A percentile compares a stretch with the other conserved stretches of the same genome.
Conservation (phyloP, 35 echinoderm and acorn worm genomes). For the Nesometra sesokonis region DNA sequence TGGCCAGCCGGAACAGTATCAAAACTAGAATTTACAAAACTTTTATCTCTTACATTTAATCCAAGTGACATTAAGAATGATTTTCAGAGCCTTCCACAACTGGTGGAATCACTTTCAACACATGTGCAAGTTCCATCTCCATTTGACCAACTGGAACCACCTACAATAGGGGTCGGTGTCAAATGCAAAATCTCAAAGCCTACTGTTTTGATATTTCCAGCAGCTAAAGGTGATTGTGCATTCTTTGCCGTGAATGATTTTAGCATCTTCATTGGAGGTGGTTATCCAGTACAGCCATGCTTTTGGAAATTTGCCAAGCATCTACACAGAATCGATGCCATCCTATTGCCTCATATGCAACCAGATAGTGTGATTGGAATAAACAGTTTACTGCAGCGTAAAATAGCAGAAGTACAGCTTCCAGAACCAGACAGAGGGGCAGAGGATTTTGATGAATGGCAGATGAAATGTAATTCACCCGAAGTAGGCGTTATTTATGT, state of each 20-base stretch:
- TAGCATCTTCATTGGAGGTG: constrained; percentile 92
- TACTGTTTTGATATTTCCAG: constrained; percentile 91
- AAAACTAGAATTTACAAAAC: constrained; percentile 85
- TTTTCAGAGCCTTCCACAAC: constrained; percentile 33
- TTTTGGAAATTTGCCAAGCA: constrained; percentile 99
- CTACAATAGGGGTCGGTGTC: constrained; percentile 91
- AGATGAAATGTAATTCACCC: constrained; percentile 85
- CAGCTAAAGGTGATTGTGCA: constrained; percentile 93
- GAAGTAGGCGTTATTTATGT: constrained; percentile 89
- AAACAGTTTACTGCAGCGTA: constrained; percentile 82
- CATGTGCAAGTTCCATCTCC: constrained; percentile 52
- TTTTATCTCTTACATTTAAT: constrained; percentile 75
- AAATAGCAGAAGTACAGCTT: constrained; percentile 70
- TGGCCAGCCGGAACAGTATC: constrained; percentile 62
- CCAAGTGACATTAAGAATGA: constrained; percentile 83
- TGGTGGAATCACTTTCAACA: constrained; percentile 40
- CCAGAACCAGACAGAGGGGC: constrained; percentile 64
- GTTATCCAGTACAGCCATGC: constrained; percentile 77
- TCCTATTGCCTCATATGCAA: constrained; percentile 66
- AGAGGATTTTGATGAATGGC: constrained; percentile 75
- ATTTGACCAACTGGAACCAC: constrained; percentile 89
- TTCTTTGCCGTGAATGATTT: constrained; percentile 98
- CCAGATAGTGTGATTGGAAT: constrained; percentile 78
- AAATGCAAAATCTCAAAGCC: constrained; percentile 99
- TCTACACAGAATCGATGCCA: constrained; percentile 81